Evolutionary conservation across 2,797 vertebrate genomes (phyloP).

Genomic region (Oryzias sinensis): DNA sequence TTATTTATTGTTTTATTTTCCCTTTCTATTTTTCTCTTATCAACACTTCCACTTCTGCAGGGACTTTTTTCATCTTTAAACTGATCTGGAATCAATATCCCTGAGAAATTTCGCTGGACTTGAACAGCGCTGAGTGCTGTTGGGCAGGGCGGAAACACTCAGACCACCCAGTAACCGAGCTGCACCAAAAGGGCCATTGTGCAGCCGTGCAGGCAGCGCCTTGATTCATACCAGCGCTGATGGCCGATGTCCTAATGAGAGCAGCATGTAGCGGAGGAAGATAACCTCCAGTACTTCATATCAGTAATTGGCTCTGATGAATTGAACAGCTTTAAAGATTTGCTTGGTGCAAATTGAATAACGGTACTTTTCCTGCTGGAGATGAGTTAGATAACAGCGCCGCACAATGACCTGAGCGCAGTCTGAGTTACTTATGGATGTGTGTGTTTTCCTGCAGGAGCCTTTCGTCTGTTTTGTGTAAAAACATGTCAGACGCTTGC

Average conservation of each 20-base stretch:
- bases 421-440: conserved; percentile 9
- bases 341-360: conserved; percentile 71
- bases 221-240: conserved; percentile 57
- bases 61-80: conserved; percentile 21
- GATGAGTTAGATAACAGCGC: conserved; percentile 58
- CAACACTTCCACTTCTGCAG: conserved; percentile 5
- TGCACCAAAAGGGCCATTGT: conserved; percentile 54
- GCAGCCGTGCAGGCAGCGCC: conserved; percentile 45
- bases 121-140: conserved; percentile 2
- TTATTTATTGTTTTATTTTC: conserved; percentile 4
- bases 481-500: neutral
- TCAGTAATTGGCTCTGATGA: conserved; percentile 69
- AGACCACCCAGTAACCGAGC: conserved; percentile 59
- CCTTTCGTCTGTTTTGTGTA: neutral
- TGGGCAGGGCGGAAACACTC: conserved; percentile 31
- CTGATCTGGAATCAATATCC: conserved; percentile 27
- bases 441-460: conserved; percentile 3
- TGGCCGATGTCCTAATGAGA: conserved; percentile 51
- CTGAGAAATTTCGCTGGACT: conserved; percentile 11
- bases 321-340: conserved; percentile 64
- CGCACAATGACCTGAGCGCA: conserved; percentile 41
- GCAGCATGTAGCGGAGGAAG: conserved; percentile 57
- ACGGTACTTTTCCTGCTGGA: conserved; percentile 60
- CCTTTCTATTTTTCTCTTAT: conserved; percentile 38
- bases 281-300: conserved; percentile 66